Base-by-base conservation (phyloP, 2,113 vertebrate genomes). In the Peromyscus californicus region DNA sequence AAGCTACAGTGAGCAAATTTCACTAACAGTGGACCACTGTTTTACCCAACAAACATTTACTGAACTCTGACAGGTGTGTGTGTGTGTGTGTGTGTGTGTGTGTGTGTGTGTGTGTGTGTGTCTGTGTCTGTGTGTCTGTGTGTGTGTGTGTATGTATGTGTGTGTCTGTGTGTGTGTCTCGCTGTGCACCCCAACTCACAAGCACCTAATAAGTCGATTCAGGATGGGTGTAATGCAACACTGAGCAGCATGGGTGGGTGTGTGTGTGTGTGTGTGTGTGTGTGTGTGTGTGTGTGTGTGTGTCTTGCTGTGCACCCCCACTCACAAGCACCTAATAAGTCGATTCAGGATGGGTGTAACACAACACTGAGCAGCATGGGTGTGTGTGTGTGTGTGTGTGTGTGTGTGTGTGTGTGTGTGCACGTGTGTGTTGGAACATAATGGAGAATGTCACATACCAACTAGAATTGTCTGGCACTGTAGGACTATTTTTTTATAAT, bases 381-480 rank as follows among this genome's bases (percentile, higher is more conserved):
- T 72, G 36, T 36, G 21, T 33, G 45, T 72, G 29, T 36, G 45
- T 48, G 45, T 48, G 45, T 48, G 45, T 48, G 45, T 48, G 45
- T 48, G 45, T 48, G 45, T 48, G 45, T 48, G 45, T 48, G 45
- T 48, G 45, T 48, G 45, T 48, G 45, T 48, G 45, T 48, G 45
- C 21, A 9, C 69, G 39, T 39, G 19, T 31, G 36, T 67, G 19
- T n/a, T 83, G 26, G 5, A 10, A 9, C 29, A 54, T 54, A 59
- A 78, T 16, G 15, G 22, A 19, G 48, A 67, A 85, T 4, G 65
- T 12, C 10, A 51, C 17, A n/a, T 88, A 61, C 19, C 51, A 12
- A 93, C 29, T 42, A 48, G 48, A 95, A 96, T 91, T 80, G 84
- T 75, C 82, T 65, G 48, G 89, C 65, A 67, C 26, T 88, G 17